A percentile compares a stretch with the other conserved stretches of the same genome.
Evolutionary conservation across 2,113 vertebrate genomes (phyloP).

Genomic region (Pontoporia blainvillei): DNA sequence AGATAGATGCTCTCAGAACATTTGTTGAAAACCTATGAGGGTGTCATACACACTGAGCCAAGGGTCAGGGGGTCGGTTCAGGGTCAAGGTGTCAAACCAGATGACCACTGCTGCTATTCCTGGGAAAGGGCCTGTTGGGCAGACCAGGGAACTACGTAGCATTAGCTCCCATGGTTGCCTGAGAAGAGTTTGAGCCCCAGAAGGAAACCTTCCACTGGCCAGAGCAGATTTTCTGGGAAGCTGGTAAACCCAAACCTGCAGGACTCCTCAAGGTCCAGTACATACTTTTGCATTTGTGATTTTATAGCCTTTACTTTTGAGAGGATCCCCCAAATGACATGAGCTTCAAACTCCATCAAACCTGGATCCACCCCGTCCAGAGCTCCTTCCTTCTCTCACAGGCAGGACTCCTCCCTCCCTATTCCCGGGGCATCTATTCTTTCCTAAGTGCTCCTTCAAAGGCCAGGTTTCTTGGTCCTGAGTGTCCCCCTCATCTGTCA

Average conservation of each 20-base stretch:
- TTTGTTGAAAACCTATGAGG: background rate
- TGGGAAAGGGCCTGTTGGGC: background rate
- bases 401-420: background rate
- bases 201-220: background rate
- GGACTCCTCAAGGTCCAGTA: background rate
- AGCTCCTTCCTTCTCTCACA: background rate
- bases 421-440: background rate
- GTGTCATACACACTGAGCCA: background rate
- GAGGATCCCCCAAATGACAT: background rate
- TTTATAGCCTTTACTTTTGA: background rate
- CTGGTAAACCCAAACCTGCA: background rate
- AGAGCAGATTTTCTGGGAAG: background rate
- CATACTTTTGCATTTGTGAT: background rate
- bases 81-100: background rate
- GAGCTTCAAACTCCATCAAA: background rate
- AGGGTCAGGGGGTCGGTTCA: background rate
- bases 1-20: background rate
- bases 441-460: background rate
- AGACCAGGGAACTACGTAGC: background rate
- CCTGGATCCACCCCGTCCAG: background rate
- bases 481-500: background rate
- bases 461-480: background rate
- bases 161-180: background rate
- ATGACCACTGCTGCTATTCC: background rate
- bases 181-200: background rate